Conservation (phyloP, 2,797 vertebrate species). For the Adelosebastes latens region DNA sequence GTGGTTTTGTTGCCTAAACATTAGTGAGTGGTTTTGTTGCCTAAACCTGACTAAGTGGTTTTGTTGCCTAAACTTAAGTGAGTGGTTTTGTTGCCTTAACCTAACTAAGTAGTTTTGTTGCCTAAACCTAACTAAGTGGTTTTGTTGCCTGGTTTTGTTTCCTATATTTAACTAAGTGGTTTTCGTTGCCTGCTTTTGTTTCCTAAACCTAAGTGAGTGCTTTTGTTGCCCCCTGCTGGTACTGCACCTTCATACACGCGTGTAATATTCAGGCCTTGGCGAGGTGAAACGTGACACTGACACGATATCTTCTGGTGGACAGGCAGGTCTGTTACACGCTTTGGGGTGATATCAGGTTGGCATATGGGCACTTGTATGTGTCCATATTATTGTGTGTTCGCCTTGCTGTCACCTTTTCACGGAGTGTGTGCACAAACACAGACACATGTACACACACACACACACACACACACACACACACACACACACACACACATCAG, state of each 20-base stretch:
- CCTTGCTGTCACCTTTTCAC: slow-evolving; percentile 33
- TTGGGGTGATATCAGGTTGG: background rate
- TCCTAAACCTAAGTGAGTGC: background rate
- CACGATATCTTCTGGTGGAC: background rate
- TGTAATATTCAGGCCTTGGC: background rate
- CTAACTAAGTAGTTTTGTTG: too few species aligned
- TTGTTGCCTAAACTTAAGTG: too few species aligned
- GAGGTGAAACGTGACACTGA: background rate
- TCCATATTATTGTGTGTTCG: background rate
- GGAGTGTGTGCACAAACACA: background rate
- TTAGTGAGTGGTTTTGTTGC: too few species aligned
- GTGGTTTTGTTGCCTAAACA: too few species aligned
- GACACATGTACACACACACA: background rate
- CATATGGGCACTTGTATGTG: background rate
- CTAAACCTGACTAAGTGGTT: too few species aligned
- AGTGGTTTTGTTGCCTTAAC: too few species aligned
- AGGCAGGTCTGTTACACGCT: background rate
- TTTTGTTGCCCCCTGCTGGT: background rate
- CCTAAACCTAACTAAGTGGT: too few species aligned
- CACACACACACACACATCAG: slow-evolving; percentile 12
- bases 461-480: background rate
- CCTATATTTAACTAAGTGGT: too few species aligned
- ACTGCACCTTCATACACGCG: background rate
- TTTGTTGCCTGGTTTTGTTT: too few species aligned
- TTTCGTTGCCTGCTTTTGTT: background rate